Percentiles rank a stretch among this genome's conserved stretches.
phyloP scores from a whole-genome alignment of 2,113 vertebrate species.

The Rallus limicola region DNA sequence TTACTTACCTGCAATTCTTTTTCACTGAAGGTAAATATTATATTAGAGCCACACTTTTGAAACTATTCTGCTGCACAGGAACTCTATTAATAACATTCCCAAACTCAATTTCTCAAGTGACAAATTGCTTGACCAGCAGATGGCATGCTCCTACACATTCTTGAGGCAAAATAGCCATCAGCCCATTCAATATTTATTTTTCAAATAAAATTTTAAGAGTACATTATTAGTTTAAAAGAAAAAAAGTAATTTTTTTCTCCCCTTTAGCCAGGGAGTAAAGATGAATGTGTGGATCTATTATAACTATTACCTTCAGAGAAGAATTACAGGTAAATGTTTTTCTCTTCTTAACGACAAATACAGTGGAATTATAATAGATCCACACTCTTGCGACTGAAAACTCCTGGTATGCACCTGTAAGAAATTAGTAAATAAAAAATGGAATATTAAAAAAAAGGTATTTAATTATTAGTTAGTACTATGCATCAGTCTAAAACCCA shows the following conservation, averaged over 20 bases:
- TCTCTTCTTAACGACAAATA: slow-evolving; percentile 46
- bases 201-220: not conserved
- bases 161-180: not conserved
- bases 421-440: slow-evolving; percentile 49
- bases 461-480: not conserved
- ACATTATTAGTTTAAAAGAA: not conserved
- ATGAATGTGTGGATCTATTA: slow-evolving; percentile 55
- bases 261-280: not conserved
- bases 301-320: slow-evolving; percentile 67
- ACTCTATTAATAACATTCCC: not conserved
- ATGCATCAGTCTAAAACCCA: not conserved
- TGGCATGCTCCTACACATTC: not conserved
- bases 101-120: not conserved
- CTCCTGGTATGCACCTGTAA: slow-evolving; percentile 23
- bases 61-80: not conserved
- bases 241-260: not conserved
- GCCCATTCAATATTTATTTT: not conserved
- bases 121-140: slow-evolving; percentile 48
- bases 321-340: slow-evolving; percentile 66
- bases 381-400: slow-evolving; percentile 32
- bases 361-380: slow-evolving; percentile 50
- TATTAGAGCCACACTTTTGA: slow-evolving; percentile 59
- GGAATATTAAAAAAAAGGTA: not conserved
- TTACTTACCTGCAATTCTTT: slow-evolving; percentile 65
- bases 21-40: slow-evolving; percentile 65